Evolutionary conservation across 1,140 invertebrate species (phyloP).

Genomic region (Idris sp.): DNA sequence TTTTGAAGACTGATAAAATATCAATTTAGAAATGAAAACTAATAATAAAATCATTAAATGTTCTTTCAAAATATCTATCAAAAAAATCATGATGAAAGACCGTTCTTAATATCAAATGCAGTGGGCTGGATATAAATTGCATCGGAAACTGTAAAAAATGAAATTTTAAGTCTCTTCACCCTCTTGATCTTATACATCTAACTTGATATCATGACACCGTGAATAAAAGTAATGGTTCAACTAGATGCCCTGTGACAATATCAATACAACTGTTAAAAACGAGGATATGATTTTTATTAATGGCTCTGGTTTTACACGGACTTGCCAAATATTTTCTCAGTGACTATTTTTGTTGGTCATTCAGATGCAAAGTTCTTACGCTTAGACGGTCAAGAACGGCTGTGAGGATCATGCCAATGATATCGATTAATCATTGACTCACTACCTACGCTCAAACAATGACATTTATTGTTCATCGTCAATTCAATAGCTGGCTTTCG

Average conservation of each 20-base stretch:
- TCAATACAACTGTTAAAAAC: constrained; percentile 67
- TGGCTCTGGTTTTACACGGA: constrained; percentile 48
- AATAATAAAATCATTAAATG: constrained; percentile 17
- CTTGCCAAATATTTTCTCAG: constrained; percentile 53
- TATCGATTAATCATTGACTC: constrained; percentile 60
- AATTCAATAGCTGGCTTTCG: constrained; percentile 4
- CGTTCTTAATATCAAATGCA: constrained; percentile 12
- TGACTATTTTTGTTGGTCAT: constrained; percentile 33
- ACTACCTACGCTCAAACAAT: constrained; percentile 47
- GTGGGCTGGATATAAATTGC: constrained; percentile 18
- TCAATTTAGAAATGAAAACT: too few species aligned
- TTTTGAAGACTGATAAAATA: too few species aligned
- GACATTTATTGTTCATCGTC: constrained; percentile 13
- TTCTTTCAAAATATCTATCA: constrained; percentile 11
- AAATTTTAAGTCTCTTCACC: constrained; percentile 19
- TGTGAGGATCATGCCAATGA: constrained; percentile 10
- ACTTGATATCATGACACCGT: constrained; percentile 26
- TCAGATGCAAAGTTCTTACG: constrained; percentile 16
- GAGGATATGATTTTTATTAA: constrained; percentile 75
- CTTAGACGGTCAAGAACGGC: constrained; percentile 25
- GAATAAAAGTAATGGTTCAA: constrained; percentile 34
- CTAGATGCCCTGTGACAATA: constrained; percentile 38
- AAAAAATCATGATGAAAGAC: constrained; percentile 10
- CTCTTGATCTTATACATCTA: constrained; percentile 17
- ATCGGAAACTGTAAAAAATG: constrained; percentile 24